phyloP scores from a whole-genome alignment of 2,888 invertebrate species.

The Patella ulyssiponensis region DNA sequence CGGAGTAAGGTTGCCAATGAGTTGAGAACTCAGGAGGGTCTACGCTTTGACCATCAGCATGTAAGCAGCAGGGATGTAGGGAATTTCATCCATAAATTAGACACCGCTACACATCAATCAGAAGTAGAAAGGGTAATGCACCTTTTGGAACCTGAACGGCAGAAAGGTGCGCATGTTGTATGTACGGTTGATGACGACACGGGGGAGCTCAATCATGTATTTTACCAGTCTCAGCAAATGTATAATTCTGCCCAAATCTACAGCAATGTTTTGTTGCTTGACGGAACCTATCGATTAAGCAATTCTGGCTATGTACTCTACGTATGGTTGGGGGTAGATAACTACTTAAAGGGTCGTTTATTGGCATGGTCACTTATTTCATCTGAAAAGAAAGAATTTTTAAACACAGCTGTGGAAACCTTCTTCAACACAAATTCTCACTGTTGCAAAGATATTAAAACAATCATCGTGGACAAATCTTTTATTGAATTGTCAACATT shows the following conservation, averaged over 20 bases:
- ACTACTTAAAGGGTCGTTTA: not conserved
- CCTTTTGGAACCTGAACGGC: not conserved
- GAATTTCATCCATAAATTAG: not conserved
- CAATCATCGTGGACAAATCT: no score
- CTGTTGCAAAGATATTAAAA: not conserved
- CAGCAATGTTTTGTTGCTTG: not conserved
- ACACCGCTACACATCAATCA: not conserved
- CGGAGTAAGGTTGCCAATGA: not conserved
- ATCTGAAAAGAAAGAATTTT: not conserved
- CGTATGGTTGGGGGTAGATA: not conserved
- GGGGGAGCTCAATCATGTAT: not conserved
- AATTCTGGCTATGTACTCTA: conserved; percentile 1
- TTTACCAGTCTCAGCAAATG: not conserved
- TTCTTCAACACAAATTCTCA: not conserved
- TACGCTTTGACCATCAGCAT: not conserved
- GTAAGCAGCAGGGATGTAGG: not conserved
- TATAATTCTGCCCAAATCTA: not conserved
- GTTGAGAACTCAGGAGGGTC: not conserved
- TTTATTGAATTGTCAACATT: not conserved
- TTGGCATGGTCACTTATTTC: conserved; percentile 3
- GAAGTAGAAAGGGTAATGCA: not conserved
- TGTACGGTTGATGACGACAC: not conserved
- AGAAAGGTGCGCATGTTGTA: not conserved
- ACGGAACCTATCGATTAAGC: not conserved
- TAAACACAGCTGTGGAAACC: not conserved